Conservation (phyloP, 2,888 invertebrate genomes). For the Perithous albicinctus region DNA sequence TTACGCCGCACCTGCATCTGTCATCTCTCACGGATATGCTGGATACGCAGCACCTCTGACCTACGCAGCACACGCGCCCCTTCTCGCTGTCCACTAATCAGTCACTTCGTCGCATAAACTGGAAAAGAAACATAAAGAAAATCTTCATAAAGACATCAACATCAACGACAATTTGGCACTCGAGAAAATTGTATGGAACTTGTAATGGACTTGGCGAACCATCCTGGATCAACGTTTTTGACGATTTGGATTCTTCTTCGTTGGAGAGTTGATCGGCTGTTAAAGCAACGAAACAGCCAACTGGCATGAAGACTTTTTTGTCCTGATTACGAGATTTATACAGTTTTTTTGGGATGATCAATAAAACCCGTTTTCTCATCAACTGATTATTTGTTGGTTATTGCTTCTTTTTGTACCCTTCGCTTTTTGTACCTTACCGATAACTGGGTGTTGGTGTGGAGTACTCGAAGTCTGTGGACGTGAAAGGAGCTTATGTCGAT, state of each 20-base stretch:
- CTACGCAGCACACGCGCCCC: slow-evolving; percentile 83
- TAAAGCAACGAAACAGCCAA: neutral
- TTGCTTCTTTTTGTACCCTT: neutral
- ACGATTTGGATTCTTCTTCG: neutral
- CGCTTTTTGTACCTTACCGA: neutral
- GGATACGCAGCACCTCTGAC: slow-evolving; percentile 70
- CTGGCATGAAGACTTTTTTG: neutral
- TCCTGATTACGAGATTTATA: slow-evolving; percentile 51
- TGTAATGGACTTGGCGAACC: neutral
- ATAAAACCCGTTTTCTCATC: slow-evolving; percentile 55
- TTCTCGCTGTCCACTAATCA: slow-evolving; percentile 81
- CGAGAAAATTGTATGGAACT: neutral
- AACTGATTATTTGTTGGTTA: slow-evolving; percentile 10
- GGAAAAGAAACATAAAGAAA: neutral
- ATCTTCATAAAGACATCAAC: neutral
- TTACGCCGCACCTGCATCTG: slow-evolving; percentile 78
- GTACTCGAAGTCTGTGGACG: too few relatives aligned
- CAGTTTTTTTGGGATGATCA: slow-evolving; percentile 48
- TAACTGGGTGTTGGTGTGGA: too few relatives aligned
- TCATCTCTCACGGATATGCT: slow-evolving; percentile 74
- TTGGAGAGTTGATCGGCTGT: neutral
- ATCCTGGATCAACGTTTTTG: neutral
- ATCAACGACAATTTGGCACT: neutral
- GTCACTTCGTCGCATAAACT: slow-evolving; percentile 67
- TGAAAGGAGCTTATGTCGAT: too few relatives aligned